Evolutionary conservation across 2,113 vertebrate species (phyloP), one percentile per base, ranked within the genome.

Genomic region (Lepidothrix coronata): DNA sequence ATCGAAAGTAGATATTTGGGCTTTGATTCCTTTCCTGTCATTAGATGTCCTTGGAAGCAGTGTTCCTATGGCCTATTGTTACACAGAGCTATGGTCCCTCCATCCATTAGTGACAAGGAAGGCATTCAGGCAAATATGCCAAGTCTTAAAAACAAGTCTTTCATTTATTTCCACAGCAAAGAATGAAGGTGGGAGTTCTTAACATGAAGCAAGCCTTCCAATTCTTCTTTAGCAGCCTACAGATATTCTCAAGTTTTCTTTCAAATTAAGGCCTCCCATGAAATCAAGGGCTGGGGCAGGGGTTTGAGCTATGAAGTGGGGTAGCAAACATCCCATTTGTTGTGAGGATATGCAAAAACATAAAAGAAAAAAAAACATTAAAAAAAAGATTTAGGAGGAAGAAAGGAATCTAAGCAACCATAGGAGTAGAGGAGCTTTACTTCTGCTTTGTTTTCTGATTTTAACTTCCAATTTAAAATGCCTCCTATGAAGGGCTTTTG

Each of bases 91-190:
- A 59, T 51, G 16, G 31, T 27, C 51, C 23, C 14, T 81, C 61
- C 39, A 43, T 43, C 78, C 70, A 35, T 25, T 52, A 71, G 5
- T 23, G 35, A 55, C 67, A 87, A 58, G 7, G 9, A 37, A 46
- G 11, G 43, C 19, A 3, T 59, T 67, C 62, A 58, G 73, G 25
- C 2, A 0, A 89, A 89, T 28, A 68, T 0, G 0, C 6, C 15
- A 84, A 21, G 59, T 58, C 6, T 5, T 33, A 39, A 85, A 80
- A 85, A 51, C 21, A 72, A 68, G 49, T 24, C 62, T 79, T 79
- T 24, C 8, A 25, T 62, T 89, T 44, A 68, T 33, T 85, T 73
- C 46, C 63, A 79, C n/a, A 70, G 46, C n/a, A 76, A 71, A 55
- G 48, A 57, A 68, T 1, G 3, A 78, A 74, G 31, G 66, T 65